Conservation (phyloP, 2,113 vertebrate genomes). For the Spheniscus mendiculus region DNA sequence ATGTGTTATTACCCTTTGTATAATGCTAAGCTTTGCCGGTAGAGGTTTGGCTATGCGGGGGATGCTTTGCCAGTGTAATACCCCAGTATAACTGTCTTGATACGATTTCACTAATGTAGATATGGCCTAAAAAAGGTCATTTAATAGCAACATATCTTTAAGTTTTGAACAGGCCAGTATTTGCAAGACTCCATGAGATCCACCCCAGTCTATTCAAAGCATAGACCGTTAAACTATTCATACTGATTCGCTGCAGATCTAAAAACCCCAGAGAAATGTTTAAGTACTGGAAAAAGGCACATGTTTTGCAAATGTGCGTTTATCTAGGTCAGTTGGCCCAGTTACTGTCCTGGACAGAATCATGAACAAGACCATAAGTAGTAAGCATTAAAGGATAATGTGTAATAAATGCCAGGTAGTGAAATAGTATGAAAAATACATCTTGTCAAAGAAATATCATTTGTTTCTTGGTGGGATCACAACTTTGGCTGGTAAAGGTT, state of each 20-base stretch:
- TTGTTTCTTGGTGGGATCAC: not conserved
- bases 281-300: not conserved
- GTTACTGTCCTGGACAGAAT: not conserved
- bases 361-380: not conserved
- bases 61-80: not conserved
- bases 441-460: not conserved
- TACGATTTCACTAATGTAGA: not conserved
- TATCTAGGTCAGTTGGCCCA: not conserved
- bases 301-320: not conserved
- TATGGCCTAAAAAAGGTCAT: not conserved
- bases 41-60: not conserved
- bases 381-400: not conserved
- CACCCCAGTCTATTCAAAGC: not conserved
- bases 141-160: not conserved
- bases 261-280: not conserved
- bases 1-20: not conserved
- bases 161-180: not conserved
- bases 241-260: not conserved
- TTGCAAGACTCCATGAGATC: not conserved
- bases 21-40: not conserved
- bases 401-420: not conserved
- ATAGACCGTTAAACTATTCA: not conserved
- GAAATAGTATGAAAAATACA: not conserved
- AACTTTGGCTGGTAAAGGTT: not conserved
- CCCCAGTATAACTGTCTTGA: not conserved